These are phyloP conservation scores for Microcebus griseorufus DNA, from an alignment of 2,113 vertebrate species.

Conservation along the genomic window DNA sequence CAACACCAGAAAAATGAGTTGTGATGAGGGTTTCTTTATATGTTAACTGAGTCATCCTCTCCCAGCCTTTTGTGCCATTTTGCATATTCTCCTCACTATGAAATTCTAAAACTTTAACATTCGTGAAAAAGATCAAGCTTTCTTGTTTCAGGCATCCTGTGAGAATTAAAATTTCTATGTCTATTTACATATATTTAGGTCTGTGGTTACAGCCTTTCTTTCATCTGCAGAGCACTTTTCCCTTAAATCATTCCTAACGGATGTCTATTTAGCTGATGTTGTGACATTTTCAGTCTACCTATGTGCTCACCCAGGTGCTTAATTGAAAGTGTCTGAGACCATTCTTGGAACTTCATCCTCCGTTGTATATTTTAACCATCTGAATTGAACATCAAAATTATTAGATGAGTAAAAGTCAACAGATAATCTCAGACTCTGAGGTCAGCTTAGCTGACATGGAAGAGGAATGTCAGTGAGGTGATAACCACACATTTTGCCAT, in stretches of 20 bases:
- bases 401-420: not conserved
- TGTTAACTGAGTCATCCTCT: not conserved
- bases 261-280: not conserved
- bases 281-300: not conserved
- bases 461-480: not conserved
- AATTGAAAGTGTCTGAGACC: not conserved
- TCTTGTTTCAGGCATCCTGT: not conserved
- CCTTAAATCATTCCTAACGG: not conserved
- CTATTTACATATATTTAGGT: not conserved
- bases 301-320: not conserved
- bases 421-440: not conserved
- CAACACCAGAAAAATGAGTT: not conserved
- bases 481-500: not conserved
- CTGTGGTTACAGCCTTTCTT: not conserved
- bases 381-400: not conserved
- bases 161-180: not conserved
- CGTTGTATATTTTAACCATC: not conserved
- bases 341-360: not conserved
- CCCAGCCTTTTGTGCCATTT: not conserved
- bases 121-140: not conserved
- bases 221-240: not conserved
- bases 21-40: not conserved
- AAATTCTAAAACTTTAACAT: constrained; percentile 13
- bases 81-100: not conserved
- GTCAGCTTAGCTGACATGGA: not conserved